These are phyloP conservation scores for Miniopterus natalensis DNA, from an alignment of 2,113 vertebrate genomes.

Conservation along the genomic window DNA sequence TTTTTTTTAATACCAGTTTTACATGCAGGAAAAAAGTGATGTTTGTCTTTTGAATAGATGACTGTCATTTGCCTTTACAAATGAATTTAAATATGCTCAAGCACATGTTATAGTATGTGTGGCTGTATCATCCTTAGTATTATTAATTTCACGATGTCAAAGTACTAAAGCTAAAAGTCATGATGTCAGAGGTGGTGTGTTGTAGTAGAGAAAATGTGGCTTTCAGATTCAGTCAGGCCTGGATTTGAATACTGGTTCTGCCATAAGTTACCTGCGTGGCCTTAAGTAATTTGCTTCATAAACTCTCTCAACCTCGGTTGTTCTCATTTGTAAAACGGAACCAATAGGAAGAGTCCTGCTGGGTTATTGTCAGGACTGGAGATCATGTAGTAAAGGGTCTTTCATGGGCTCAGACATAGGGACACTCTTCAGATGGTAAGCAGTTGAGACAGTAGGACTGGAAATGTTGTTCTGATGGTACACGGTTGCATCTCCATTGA, in stretches of 20 bases:
- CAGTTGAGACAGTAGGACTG: not conserved
- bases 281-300: not conserved
- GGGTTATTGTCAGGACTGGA: not conserved
- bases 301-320: not conserved
- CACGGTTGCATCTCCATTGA: not conserved
- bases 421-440: not conserved
- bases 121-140: not conserved
- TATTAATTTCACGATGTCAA: conserved; percentile 28
- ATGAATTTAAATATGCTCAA: conserved; percentile 21
- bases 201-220: not conserved
- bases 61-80: conserved; percentile 27
- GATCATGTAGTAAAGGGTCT: not conserved
- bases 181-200: not conserved
- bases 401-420: not conserved
- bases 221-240: not conserved
- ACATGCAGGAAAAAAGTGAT: conserved; percentile 13
- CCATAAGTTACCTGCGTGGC: not conserved
- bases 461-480: not conserved
- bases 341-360: not conserved
- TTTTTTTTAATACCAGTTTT: conserved; percentile 22
- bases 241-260: not conserved
- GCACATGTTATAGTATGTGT: not conserved
- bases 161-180: conserved; percentile 39
- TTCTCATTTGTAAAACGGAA: conserved; percentile 40
- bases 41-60: conserved; percentile 54